Evolutionary conservation across 2,113 vertebrate species (phyloP).

Genomic region (Paramormyrops kingsleyae): DNA sequence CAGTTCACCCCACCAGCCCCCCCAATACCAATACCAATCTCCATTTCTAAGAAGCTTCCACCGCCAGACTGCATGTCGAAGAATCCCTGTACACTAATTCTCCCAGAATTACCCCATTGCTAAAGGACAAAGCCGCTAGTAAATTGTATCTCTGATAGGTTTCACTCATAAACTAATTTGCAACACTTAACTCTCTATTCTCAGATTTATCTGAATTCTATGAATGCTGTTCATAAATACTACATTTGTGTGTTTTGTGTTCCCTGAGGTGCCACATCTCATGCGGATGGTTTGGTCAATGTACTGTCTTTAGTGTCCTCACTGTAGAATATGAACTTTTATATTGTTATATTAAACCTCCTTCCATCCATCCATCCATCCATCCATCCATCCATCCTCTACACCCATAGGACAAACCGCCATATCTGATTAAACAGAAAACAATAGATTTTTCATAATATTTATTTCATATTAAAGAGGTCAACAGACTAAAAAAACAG

Average conservation of each 20-base stretch:
- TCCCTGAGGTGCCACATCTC: background rate
- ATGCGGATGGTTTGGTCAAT: background rate
- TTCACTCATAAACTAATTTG: background rate
- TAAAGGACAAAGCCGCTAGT: background rate
- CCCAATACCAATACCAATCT: slow-evolving; percentile 20
- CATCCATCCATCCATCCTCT: background rate
- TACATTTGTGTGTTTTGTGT: background rate
- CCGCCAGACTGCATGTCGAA: slow-evolving; percentile 4
- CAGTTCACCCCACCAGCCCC: slow-evolving; percentile 46
- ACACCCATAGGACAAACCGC: background rate
- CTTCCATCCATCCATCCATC: background rate
- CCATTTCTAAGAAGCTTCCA: background rate
- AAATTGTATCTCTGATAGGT: background rate
- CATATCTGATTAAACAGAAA: background rate
- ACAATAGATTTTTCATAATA: slow-evolving; percentile 23
- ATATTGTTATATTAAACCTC: background rate
- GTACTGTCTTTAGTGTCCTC: background rate
- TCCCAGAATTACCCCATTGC: background rate
- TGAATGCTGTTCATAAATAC: background rate
- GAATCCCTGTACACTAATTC: slow-evolving; percentile 9
- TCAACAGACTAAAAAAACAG: slow-evolving; percentile 21
- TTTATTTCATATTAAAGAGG: slow-evolving; percentile 35
- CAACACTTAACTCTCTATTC: background rate
- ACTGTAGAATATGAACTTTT: background rate
- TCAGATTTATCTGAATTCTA: background rate